Evolutionary conservation across 2,797 vertebrate genomes (phyloP).

Genomic region (Pogoniulus pusillus): DNA sequence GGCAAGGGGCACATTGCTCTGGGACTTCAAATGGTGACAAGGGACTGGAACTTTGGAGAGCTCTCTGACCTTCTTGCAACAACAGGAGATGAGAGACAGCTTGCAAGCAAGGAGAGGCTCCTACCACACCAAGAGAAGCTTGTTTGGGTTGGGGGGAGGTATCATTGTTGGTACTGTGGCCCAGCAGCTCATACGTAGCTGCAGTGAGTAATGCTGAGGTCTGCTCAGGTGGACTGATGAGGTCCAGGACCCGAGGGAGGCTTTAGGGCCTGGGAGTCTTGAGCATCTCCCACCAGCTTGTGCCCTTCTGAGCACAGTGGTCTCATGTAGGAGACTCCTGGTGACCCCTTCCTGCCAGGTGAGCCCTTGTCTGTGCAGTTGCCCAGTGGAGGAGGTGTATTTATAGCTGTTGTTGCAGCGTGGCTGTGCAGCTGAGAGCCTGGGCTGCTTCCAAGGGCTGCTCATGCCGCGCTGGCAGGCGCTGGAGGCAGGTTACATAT

Average conservation of each 20-base stretch:
- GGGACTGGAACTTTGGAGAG: background rate
- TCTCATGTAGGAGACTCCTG: background rate
- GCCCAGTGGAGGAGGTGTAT: constrained; percentile 45
- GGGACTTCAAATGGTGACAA: too few relatives aligned
- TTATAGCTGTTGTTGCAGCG: constrained; percentile 67
- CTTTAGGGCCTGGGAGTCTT: background rate
- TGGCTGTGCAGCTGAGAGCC: constrained; percentile 57
- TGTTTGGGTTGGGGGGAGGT: background rate
- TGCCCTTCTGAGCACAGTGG: background rate
- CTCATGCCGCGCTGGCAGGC: constrained; percentile 26
- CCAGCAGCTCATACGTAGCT: background rate
- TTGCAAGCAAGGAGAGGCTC: background rate
- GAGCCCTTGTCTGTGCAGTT: constrained; percentile 62
- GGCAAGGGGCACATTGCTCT: background rate
- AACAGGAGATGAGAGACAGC: background rate
- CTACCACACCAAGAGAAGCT: background rate
- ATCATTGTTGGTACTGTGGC: background rate
- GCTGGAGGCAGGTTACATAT: constrained; percentile 70
- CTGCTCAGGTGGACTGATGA: background rate
- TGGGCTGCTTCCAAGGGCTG: constrained; percentile 61
- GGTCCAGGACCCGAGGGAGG: background rate
- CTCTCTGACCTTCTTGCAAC: background rate
- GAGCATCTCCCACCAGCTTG: background rate
- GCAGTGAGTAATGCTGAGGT: background rate
- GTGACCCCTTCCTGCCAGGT: constrained; percentile 54